Conservation (phyloP, 1,140 invertebrate species). For the Aradophagus sp. region DNA sequence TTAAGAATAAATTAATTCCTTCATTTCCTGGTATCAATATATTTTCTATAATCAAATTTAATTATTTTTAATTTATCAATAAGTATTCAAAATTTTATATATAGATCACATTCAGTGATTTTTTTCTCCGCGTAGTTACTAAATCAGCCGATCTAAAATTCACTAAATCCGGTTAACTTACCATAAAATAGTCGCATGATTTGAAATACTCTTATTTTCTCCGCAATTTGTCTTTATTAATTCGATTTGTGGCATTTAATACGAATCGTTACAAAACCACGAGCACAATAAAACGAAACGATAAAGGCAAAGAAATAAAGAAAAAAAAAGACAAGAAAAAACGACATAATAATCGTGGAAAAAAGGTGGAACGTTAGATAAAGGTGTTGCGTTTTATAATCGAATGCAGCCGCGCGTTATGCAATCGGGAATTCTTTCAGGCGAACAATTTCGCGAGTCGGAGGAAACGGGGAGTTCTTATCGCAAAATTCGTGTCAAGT, state of each 20-base stretch:
- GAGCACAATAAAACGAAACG: conserved; percentile 42
- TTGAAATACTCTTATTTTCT: too few species aligned
- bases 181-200: too few species aligned
- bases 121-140: too few species aligned
- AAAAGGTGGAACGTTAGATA: conserved; percentile 43
- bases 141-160: too few species aligned
- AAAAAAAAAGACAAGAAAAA: conserved; percentile 22
- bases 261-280: conserved; percentile 30
- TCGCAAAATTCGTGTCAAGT: conserved; percentile 53
- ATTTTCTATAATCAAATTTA: too few species aligned
- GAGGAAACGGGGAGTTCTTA: conserved; percentile 44
- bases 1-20: too few species aligned
- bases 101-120: too few species aligned
- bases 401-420: conserved; percentile 37
- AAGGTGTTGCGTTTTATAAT: conserved; percentile 54
- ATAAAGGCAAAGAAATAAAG: conserved; percentile 35
- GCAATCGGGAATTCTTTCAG: conserved; percentile 33
- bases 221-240: conserved; percentile 27
- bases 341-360: too few species aligned
- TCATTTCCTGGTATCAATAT: too few species aligned
- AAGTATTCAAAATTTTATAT: too few species aligned
- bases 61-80: too few species aligned
- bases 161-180: too few species aligned
- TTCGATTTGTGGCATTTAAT: conserved; percentile 37
- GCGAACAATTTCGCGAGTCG: conserved; percentile 43